phyloP scores from a whole-genome alignment of 2,113 vertebrate species.

The Onychostruthus taczanowskii region DNA sequence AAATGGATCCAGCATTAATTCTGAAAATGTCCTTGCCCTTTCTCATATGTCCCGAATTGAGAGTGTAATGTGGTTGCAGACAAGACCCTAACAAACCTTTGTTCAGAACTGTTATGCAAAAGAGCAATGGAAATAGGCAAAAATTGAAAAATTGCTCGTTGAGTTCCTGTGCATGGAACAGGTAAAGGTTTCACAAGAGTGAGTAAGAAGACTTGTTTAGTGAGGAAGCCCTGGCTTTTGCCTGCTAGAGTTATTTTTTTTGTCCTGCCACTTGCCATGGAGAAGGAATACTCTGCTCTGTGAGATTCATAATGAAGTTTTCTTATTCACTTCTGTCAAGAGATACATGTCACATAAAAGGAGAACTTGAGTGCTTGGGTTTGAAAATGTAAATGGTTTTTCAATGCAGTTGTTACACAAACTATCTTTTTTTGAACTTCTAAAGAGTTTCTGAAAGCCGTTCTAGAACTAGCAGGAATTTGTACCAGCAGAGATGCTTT shows the following conservation, averaged over 20 bases:
- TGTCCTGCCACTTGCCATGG: background rate
- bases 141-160: background rate
- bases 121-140: background rate
- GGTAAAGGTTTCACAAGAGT: background rate
- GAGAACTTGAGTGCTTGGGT: background rate
- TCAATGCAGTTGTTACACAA: background rate
- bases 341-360: background rate
- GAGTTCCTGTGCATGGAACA: background rate
- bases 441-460: background rate
- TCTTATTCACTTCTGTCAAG: background rate
- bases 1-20: background rate
- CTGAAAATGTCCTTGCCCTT: background rate
- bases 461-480: background rate
- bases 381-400: background rate
- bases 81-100: background rate
- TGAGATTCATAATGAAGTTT: background rate
- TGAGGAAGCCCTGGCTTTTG: background rate
- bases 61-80: background rate
- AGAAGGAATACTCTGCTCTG: background rate
- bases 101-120: background rate
- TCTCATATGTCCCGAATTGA: background rate
- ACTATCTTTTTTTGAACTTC: background rate
- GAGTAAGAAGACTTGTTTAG: background rate
- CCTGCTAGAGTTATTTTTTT: background rate
- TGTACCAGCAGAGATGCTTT: background rate